Base-by-base conservation (phyloP, 2,888 invertebrate genomes). In the Cerastoderma edule region DNA sequence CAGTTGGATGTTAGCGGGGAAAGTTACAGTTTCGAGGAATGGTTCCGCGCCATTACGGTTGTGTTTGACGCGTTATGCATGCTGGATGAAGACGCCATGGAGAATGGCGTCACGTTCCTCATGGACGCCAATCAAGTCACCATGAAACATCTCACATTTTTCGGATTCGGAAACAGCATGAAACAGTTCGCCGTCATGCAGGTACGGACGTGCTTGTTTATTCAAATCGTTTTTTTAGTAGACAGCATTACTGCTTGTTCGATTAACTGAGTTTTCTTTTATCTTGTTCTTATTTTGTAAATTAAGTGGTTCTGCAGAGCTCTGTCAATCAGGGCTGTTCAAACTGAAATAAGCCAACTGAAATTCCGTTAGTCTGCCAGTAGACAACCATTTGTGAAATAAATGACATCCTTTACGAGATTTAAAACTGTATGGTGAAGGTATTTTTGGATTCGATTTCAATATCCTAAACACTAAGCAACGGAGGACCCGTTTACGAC, bases 181-280 rank as follows among this genome's bases (percentile, higher is more conserved):
- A 64, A 68, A 44, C 78, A 78, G 53, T 74, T 78, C 65, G 54
- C 35, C 8, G 75, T 78, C 4, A 78, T 78, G 78, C 78, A 78
- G 68, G 78, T 78, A 65, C 5, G 22, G 8, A 27, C n/a, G 22
- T 10, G 53, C 22, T 16, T 53, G n/a, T n/a, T n/a, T n/a, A n/a
- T n/a, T n/a, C n/a, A n/a, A n/a, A n/a, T n/a, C n/a, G n/a, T n/a
- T n/a, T n/a, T n/a, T n/a, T n/a, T n/a, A n/a, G n/a, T n/a, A n/a
- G n/a, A n/a, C n/a, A n/a, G n/a, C n/a, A n/a, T n/a, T n/a, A n/a
- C n/a, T n/a, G n/a, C n/a, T n/a, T n/a, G n/a, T n/a, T n/a, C n/a
- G n/a, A n/a, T n/a, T n/a, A n/a, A n/a, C n/a, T n/a, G n/a, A n/a
- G n/a, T n/a, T n/a, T n/a, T n/a, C n/a, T n/a, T n/a, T n/a, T n/a